These are phyloP conservation scores for Operophtera brumata DNA, from an alignment of 2,888 invertebrate genomes.

Conservation along the genomic window DNA sequence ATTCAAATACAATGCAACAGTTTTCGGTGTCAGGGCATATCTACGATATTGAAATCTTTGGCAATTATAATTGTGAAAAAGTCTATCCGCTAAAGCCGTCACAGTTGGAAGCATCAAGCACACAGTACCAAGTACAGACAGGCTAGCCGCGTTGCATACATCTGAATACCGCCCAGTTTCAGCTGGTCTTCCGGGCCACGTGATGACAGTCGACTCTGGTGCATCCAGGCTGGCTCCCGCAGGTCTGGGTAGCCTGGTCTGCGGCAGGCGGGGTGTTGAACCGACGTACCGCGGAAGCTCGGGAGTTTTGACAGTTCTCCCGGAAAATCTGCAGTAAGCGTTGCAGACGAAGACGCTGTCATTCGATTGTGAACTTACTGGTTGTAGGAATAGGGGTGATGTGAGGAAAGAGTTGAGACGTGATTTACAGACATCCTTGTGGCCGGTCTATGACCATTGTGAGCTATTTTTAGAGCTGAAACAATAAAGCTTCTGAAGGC, in stretches of 20 bases:
- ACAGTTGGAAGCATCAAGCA: slow-evolving; percentile 36
- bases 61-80: too few relatives aligned
- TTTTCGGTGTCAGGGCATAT: too few relatives aligned
- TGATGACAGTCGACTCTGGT: slow-evolving; percentile 24
- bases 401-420: slow-evolving; percentile 8
- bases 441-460: slow-evolving; percentile 25
- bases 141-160: slow-evolving; percentile 42
- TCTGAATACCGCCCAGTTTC: slow-evolving; percentile 24
- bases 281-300: slow-evolving; percentile 61
- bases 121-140: slow-evolving; percentile 43
- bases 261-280: slow-evolving; percentile 48
- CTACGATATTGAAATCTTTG: too few relatives aligned
- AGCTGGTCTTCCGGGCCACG: slow-evolving; percentile 45
- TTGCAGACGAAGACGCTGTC: slow-evolving; percentile 35
- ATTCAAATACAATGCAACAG: too few relatives aligned
- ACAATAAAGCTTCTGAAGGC: background rate
- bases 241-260: slow-evolving; percentile 51
- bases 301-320: slow-evolving; percentile 67
- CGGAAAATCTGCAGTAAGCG: slow-evolving; percentile 68
- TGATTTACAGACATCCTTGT: slow-evolving; percentile 25
- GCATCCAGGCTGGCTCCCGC: slow-evolving; percentile 32
- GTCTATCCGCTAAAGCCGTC: background rate
- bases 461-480: slow-evolving; percentile 5
- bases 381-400: slow-evolving; percentile 28
- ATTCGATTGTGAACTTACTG: slow-evolving; percentile 37